Percentiles rank a stretch among this genome's conserved stretches.
These are phyloP conservation scores for Globia sparganii DNA, from an alignment of 2,888 invertebrate species.

Conservation along the genomic window DNA sequence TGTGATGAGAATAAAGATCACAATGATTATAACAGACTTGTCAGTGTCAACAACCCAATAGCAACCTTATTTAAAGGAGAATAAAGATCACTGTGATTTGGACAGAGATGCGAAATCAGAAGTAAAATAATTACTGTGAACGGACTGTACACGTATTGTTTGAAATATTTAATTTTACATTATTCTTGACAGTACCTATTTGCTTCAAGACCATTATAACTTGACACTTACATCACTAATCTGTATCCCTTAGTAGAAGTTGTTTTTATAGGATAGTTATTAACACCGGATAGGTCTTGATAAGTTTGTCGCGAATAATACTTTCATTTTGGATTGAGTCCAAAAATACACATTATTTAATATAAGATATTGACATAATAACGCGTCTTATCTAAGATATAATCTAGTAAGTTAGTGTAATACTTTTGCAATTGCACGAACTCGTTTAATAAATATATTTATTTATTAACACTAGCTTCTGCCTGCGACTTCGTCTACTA, in stretches of 20 bases:
- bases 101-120: no score
- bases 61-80: no score
- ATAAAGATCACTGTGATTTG: no score
- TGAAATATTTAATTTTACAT: constrained; percentile 36
- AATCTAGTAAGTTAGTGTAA: constrained; percentile 4
- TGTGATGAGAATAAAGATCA: no score
- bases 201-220: constrained; percentile 6
- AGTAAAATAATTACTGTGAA: no score
- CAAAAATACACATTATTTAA: constrained; percentile 43
- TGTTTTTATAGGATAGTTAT: neutral
- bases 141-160: constrained; percentile 7
- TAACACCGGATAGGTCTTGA: neutral
- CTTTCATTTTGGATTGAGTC: constrained; percentile 44
- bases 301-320: constrained; percentile 19
- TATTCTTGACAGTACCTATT: constrained; percentile 3
- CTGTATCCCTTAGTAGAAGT: neutral
- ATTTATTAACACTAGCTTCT: no score
- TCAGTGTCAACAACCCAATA: no score
- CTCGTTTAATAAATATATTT: no score
- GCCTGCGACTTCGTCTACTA: no score
- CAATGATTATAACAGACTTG: no score
- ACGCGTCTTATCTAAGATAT: neutral
- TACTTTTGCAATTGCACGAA: neutral
- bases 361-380: neutral
- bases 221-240: constrained; percentile 5